Base-by-base conservation (phyloP, 2,113 vertebrate species). In the Hydrolagus affinis region DNA sequence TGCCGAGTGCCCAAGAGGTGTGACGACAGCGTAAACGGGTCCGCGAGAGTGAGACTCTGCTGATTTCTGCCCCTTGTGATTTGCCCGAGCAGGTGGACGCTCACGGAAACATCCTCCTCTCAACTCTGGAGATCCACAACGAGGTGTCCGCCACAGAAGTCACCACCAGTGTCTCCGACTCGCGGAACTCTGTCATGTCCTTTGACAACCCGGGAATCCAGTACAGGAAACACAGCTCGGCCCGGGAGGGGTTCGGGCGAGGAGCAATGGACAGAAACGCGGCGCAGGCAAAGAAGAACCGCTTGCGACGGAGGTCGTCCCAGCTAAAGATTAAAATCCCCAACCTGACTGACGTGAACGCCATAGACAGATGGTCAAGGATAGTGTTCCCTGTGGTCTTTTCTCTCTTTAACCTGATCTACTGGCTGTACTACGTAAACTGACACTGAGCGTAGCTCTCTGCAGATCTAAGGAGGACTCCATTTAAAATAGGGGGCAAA, bases 391-490 rank as follows among this genome's bases (percentile, higher is more conserved):
- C 98, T 2, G 93, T 94, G 89, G 94, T 92, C 12, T 99, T 99
- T 92, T 97, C 96, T 89, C 95, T 99, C 89, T 99, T 99, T 92
- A 99, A 99, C 91, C 86, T 98, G 87, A 97, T 99, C 92, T 99
- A 99, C 92, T 99, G 98, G 98, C 95, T 99, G 88, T 99, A 99
- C 89, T 99, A 99, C 86, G 96, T 98, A 92, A 97, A 99, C 92
- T 99, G 95, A 96, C 85, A 91, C 62, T 19, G 10, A 83, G 78
- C 44, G 25, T 83, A 19, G 44, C 62, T 12, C 10, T 66, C 60
- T 32, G 62, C 78, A 83, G 66, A 68, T 83, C 32, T 62, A 66
- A n/a, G n/a, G 78, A 19, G 78, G 78, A 83, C 60, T 83, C 78
- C 62, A 10, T 30, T 66, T 66, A 83, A 30, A 66, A 59, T 80